Base-by-base conservation (phyloP, 2,888 invertebrate genomes). In the Tachina lurida region DNA sequence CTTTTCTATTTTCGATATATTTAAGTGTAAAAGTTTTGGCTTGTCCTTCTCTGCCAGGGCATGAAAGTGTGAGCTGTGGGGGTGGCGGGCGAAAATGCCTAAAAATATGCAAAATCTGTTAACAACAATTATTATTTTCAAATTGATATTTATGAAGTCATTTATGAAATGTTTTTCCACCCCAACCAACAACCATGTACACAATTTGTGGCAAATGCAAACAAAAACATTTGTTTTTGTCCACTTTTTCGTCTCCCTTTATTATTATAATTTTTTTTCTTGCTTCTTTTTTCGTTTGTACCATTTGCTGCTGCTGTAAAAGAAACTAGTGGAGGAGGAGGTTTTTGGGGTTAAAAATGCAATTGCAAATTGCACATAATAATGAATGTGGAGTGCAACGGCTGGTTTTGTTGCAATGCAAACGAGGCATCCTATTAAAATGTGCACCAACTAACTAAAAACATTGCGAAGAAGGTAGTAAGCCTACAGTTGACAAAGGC, bases 61-160 rank as follows among this genome's bases (percentile, higher is more conserved):
- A 17, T 22, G 12, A 67, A 47, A 39, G 31, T 62, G 54, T 68
- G 58, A n/a, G 47, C 60, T 39, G 22, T 1, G 3, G 3, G 22
- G 22, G 3, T 1, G 22, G 3, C 2, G 22, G 3, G 22, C 10
- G 12, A 47, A 22, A 70, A 81, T 81, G 85, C 84, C 85, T 56
- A 77, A 86, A 87, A 84, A 80, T 86, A 84, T 86, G 86, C 84
- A 87, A 84, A 87, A 90, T 90, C 90, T 86, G 86, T 86, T 86
- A 63, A 86, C 86, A 83, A 86, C 86, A 86, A 86, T 83, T 86
- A 90, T 90, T 91, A 90, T 90, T 90, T 89, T 81, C 88, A 90
- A 90, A 90, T 90, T 90, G 90, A 90, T 90, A 90, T 90, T 90
- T 90, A 90, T 91, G 90, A 90, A 91, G 90, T 90, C 90, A 90